Percentiles rank a stretch among this genome's conserved stretches.
Conservation (phyloP, 2,888 invertebrate species). For the Sphaerophoria rueppellii region DNA sequence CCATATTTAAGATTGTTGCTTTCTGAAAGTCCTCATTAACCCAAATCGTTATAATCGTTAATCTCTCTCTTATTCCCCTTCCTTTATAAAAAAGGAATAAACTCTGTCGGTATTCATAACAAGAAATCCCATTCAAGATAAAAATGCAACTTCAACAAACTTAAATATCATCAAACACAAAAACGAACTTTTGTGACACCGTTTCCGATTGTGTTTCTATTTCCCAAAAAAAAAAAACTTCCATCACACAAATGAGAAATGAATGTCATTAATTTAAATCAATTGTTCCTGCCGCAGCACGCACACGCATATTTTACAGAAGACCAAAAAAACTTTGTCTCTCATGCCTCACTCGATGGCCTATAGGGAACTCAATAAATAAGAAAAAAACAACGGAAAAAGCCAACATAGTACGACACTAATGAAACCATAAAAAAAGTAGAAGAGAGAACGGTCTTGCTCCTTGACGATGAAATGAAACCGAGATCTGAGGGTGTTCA, state of each 20-base stretch:
- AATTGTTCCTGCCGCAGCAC: conserved; percentile 53
- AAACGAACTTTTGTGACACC: conserved; percentile 39
- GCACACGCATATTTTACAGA: conserved; percentile 4
- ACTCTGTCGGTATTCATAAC: too few relatives aligned
- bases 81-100: too few relatives aligned
- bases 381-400: conserved; percentile 43
- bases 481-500: neutral
- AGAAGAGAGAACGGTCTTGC: conserved; percentile 20
- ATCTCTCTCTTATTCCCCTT: too few relatives aligned
- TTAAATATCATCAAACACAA: neutral
- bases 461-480: neutral
- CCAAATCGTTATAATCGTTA: too few relatives aligned
- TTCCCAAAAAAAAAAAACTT: conserved; percentile 32
- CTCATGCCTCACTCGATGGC: neutral
- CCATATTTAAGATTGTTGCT: too few relatives aligned
- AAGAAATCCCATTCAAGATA: too few relatives aligned
- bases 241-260: conserved; percentile 50
- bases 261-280: conserved; percentile 67
- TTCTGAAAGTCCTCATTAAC: too few relatives aligned
- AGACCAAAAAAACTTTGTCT: neutral
- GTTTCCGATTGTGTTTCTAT: conserved; percentile 51
- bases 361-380: conserved; percentile 25
- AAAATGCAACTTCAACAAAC: too few relatives aligned
- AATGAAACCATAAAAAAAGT: conserved; percentile 67
- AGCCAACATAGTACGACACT: conserved; percentile 63